phyloP scores from a whole-genome alignment of 2,888 invertebrate species.

The Incurvaria masculella region DNA sequence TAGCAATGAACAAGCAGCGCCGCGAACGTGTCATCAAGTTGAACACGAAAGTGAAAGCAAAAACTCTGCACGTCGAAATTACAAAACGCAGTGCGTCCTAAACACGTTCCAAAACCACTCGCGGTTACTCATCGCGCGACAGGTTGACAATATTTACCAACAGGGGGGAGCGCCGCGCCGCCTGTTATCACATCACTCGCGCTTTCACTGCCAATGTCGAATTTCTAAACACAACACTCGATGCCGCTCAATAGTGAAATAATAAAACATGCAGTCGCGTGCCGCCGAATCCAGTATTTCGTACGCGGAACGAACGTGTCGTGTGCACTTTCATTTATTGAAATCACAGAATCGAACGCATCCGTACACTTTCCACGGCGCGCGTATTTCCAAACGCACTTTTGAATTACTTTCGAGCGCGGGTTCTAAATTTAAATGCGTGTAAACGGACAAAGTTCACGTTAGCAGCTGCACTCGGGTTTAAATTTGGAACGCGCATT shows the following conservation, averaged over 20 bases:
- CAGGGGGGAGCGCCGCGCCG: constrained; percentile 4
- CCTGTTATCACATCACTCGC: background rate
- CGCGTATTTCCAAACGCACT: background rate
- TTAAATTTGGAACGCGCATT: constrained; percentile 48
- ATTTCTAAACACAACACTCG: constrained; percentile 30
- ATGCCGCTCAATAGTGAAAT: constrained; percentile 21
- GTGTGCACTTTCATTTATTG: background rate
- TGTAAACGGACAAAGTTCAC: constrained; percentile 45
- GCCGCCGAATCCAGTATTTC: background rate
- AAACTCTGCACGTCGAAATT: background rate
- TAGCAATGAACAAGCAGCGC: no score
- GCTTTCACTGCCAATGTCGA: constrained; percentile 42
- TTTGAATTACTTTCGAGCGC: background rate
- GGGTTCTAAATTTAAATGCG: constrained; percentile 18
- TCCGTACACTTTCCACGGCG: background rate
- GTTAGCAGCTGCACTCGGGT: constrained; percentile 45
- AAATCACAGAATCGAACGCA: background rate
- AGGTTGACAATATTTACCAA: constrained; percentile 30
- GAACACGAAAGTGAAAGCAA: background rate
- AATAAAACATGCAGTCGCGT: background rate
- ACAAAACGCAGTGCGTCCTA: constrained; percentile 4
- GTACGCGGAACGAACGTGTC: background rate
- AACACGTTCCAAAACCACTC: background rate
- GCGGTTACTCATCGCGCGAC: background rate
- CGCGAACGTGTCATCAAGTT: background rate